phyloP scores from a whole-genome alignment of 2,888 invertebrate species.

The Plagiodera versicolora region DNA sequence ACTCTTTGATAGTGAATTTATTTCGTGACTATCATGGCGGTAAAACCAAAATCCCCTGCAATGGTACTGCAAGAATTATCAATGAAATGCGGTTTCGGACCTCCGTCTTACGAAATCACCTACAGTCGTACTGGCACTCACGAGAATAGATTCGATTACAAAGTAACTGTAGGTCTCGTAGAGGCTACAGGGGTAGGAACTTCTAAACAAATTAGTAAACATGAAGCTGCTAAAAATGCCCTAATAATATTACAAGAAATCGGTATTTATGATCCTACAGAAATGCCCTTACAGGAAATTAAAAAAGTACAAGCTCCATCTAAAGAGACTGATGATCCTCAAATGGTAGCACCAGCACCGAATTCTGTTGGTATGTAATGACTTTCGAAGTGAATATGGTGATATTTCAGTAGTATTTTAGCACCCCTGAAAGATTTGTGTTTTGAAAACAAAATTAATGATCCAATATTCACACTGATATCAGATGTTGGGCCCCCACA shows the following conservation, averaged over 20 bases:
- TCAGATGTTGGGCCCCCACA: conserved; percentile 72
- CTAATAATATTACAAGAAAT: conserved; percentile 52
- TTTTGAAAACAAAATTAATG: conserved; percentile 55
- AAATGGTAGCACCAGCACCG: conserved; percentile 18
- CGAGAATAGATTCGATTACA: conserved; percentile 57
- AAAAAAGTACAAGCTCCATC: conserved; percentile 31
- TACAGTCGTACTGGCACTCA: conserved; percentile 46
- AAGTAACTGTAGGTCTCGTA: conserved; percentile 49
- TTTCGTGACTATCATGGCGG: too few relatives aligned
- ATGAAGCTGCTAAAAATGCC: conserved; percentile 60
- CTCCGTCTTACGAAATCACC: conserved; percentile 58
- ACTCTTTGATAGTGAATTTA: too few relatives aligned
- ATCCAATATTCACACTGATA: conserved; percentile 60
- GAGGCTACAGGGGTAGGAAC: conserved; percentile 47
- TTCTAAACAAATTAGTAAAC: conserved; percentile 66
- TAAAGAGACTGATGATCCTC: conserved; percentile 13
- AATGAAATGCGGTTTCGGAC: conserved; percentile 57
- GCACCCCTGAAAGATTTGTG: conserved; percentile 54
- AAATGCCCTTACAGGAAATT: conserved; percentile 40
- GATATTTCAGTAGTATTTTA: conserved; percentile 30
- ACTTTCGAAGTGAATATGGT: neutral
- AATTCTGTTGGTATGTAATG: conserved; percentile 32
- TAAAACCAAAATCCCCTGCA: conserved; percentile 63
- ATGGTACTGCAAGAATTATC: conserved; percentile 69
- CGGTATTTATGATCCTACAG: conserved; percentile 47